These are phyloP conservation scores for Leptinotarsa peninsularis DNA, from an alignment of 2,888 invertebrate species.

Conservation along the genomic window DNA sequence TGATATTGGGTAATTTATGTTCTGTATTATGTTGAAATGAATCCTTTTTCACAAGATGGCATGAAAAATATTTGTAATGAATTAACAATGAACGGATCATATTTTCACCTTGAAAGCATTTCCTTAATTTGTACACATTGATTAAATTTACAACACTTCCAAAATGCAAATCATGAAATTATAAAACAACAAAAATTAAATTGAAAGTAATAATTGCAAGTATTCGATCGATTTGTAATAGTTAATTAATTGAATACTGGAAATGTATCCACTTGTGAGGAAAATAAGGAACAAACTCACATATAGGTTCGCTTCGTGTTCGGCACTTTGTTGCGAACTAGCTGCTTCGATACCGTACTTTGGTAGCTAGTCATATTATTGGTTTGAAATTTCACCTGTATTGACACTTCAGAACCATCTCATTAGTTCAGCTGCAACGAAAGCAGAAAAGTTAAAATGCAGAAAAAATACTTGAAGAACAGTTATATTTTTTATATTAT, in stretches of 20 bases:
- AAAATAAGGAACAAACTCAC: neutral
- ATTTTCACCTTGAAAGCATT: neutral
- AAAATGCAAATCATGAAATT: neutral
- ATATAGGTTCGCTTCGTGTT: neutral
- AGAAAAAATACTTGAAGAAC: no score
- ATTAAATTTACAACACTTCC: neutral
- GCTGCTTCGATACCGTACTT: neutral
- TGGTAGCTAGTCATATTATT: no score
- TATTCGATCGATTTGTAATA: neutral
- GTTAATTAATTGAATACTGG: neutral
- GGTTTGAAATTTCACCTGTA: no score
- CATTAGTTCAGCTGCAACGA: no score
- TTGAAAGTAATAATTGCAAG: neutral
- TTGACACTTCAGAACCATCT: no score
- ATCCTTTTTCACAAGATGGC: no score
- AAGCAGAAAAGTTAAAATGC: no score
- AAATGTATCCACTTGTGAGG: neutral
- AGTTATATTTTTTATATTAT: no score
- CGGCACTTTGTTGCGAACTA: neutral
- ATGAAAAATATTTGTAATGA: neutral
- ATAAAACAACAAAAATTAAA: no score
- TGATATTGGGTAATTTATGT: slow-evolving; percentile 70
- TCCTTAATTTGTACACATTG: neutral
- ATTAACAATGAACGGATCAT: neutral
- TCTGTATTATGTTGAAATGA: neutral